phyloP scores from a whole-genome alignment of 1,140 invertebrate species.

The Caenorhabditis remanei region DNA sequence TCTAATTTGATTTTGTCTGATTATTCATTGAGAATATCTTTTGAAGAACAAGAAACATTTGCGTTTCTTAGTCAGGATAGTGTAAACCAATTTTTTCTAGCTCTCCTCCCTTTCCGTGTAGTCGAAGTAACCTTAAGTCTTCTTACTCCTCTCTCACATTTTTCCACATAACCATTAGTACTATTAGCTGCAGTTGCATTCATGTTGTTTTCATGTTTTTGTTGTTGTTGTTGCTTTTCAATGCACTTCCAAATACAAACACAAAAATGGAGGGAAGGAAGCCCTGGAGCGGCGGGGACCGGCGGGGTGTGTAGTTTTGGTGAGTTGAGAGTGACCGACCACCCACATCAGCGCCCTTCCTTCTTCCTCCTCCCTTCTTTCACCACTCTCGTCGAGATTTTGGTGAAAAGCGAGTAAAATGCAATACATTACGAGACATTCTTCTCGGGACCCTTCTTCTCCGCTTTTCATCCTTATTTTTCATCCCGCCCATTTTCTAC shows the following conservation, averaged over 20 bases:
- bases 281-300: not conserved
- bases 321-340: conserved; percentile 21
- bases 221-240: conserved; percentile 34
- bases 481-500: not conserved
- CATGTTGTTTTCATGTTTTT: not conserved
- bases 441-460: not conserved
- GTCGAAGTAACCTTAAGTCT: not conserved
- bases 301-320: conserved; percentile 20
- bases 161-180: not conserved
- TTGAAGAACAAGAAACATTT: not conserved
- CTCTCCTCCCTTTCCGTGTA: too few relatives aligned
- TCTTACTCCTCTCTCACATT: not conserved
- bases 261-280: conserved; percentile 31
- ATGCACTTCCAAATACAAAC: not conserved
- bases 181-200: conserved; percentile 9
- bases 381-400: conserved; percentile 46
- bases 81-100: not conserved
- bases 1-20: conserved; percentile 16
- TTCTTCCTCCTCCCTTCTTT: not conserved
- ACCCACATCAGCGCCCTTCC: conserved; percentile 46
- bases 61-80: not conserved
- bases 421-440: conserved; percentile 55
- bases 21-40: not conserved
- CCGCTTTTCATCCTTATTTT: conserved; percentile 10
- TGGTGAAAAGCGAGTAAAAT: conserved; percentile 54